Conservation (phyloP, 2,888 invertebrate species). For the Napeogenes sylphis region DNA sequence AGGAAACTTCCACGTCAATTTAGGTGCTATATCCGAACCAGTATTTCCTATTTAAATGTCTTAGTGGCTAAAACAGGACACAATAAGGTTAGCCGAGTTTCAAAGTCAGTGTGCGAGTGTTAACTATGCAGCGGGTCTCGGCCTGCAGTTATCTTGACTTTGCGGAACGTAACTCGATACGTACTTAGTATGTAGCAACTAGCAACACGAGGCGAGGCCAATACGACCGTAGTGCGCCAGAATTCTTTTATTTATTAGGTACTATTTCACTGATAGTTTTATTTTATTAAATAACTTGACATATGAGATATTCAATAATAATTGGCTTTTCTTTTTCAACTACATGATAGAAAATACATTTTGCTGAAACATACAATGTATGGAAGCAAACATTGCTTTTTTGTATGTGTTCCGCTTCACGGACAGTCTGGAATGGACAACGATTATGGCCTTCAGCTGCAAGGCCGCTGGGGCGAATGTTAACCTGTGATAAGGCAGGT, state of each 20-base stretch:
- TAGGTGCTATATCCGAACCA: constrained; percentile 54
- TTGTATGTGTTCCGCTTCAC: constrained; percentile 39
- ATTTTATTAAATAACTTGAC: too few relatives aligned
- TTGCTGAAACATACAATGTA: background rate
- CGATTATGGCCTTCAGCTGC: constrained; percentile 35
- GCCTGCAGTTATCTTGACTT: constrained; percentile 67
- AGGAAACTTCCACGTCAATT: constrained; percentile 55
- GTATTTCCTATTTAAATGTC: constrained; percentile 63
- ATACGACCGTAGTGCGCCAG: constrained; percentile 32
- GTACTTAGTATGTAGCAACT: constrained; percentile 56
- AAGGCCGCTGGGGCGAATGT: constrained; percentile 52
- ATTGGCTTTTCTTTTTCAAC: too few relatives aligned
- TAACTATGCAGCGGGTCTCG: constrained; percentile 54
- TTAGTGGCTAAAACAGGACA: constrained; percentile 55
- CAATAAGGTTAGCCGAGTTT: constrained; percentile 58
- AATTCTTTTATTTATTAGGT: constrained; percentile 5
- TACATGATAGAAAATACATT: background rate
- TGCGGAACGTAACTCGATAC: constrained; percentile 75
- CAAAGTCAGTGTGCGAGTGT: constrained; percentile 60
- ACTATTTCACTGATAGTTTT: too few relatives aligned
- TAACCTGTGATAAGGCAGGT: constrained; percentile 54
- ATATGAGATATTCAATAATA: too few relatives aligned
- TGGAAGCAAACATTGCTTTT: constrained; percentile 22
- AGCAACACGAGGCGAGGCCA: constrained; percentile 51
- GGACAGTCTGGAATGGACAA: constrained; percentile 30